These are phyloP conservation scores for Ceratina calcarata DNA, from an alignment of 1,140 invertebrate species.

Conservation along the genomic window DNA sequence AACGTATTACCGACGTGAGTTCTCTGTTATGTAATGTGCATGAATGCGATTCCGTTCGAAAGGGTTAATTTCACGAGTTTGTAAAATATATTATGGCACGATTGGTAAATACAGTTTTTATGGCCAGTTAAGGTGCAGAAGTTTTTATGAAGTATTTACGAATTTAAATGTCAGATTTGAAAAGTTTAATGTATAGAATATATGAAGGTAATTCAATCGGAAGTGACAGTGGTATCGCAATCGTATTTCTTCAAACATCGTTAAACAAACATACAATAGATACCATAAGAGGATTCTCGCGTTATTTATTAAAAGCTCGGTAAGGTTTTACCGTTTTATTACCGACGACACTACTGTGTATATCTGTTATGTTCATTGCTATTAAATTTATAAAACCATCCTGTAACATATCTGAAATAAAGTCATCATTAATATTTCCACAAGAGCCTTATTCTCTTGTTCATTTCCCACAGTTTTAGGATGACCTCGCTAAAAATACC, in stretches of 20 bases:
- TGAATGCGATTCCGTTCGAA: neutral
- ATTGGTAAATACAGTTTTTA: too few species aligned
- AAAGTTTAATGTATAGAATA: neutral
- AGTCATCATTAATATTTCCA: too few species aligned
- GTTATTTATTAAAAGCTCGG: neutral
- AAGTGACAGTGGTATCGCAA: neutral
- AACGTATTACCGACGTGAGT: conserved; percentile 1
- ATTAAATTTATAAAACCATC: too few species aligned
- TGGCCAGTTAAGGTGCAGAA: too few species aligned
- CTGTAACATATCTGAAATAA: too few species aligned
- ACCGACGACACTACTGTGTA: too few species aligned
- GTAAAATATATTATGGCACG: neutral
- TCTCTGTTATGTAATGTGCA: neutral
- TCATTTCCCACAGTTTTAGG: conserved; percentile 40
- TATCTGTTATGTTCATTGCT: too few species aligned
- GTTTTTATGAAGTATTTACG: neutral
- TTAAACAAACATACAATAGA: conserved; percentile 5
- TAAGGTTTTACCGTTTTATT: too few species aligned
- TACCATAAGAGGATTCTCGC: neutral
- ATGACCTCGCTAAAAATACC: conserved; percentile 40
- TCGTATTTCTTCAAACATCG: conserved; percentile 10
- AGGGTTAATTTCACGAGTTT: neutral
- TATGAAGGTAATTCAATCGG: neutral
- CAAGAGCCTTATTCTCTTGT: too few species aligned
- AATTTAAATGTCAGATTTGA: neutral